These are phyloP conservation scores for Neolamprologus toae DNA, from an alignment of 2,113 vertebrate species.

Conservation along the genomic window DNA sequence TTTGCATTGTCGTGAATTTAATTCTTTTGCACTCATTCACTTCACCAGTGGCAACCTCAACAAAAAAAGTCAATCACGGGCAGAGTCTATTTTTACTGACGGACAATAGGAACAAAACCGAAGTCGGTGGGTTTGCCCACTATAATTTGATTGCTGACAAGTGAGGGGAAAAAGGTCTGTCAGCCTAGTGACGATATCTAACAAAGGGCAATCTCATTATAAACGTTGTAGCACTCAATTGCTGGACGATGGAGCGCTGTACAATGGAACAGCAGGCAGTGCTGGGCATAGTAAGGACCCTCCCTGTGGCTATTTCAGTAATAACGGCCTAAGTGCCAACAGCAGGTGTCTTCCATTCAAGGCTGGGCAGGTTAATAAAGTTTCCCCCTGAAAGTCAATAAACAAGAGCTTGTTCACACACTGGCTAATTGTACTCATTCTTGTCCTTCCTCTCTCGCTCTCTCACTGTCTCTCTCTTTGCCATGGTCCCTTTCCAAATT, in stretches of 20 bases:
- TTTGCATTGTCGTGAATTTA: constrained; percentile 19
- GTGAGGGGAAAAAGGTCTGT: constrained; percentile 63
- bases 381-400: constrained; percentile 72
- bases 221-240: constrained; percentile 62
- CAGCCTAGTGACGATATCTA: constrained; percentile 61
- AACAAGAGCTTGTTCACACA: constrained; percentile 75
- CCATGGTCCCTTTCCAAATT: neutral
- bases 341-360: constrained; percentile 77
- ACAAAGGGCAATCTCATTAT: constrained; percentile 66
- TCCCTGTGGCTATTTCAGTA: constrained; percentile 56
- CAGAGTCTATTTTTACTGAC: constrained; percentile 23
- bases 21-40: constrained; percentile 55
- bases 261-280: constrained; percentile 68
- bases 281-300: constrained; percentile 53
- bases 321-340: constrained; percentile 71
- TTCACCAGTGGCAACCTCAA: constrained; percentile 64
- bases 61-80: constrained; percentile 56
- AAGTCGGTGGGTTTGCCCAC: constrained; percentile 46
- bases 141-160: constrained; percentile 72
- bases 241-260: constrained; percentile 54
- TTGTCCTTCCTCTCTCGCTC: neutral
- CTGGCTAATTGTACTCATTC: constrained; percentile 66
- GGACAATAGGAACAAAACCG: constrained; percentile 54
- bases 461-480: neutral
- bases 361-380: constrained; percentile 72